Conservation (phyloP, 92 coral and sea anemone species). For the Phenganax subtilis region DNA sequence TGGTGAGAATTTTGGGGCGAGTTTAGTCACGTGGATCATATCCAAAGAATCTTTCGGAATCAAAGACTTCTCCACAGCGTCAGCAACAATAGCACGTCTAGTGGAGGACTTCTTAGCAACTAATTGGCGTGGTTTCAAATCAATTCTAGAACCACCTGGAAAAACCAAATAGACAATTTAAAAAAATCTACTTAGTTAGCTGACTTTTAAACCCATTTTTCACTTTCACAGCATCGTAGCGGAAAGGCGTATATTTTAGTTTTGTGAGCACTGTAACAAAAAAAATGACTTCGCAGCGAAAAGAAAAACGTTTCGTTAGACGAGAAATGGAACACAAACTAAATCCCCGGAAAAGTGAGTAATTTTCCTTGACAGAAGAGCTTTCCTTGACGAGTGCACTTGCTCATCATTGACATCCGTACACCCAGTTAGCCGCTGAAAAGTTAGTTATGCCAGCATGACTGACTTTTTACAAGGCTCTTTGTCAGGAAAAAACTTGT, state of each 20-base stretch:
- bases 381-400: too few species aligned
- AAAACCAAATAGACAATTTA: not conserved
- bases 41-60: conserved; percentile 27
- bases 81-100: not conserved
- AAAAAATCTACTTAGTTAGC: not conserved
- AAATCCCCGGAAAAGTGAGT: too few species aligned
- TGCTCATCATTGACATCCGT: too few species aligned
- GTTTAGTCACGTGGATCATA: conserved; percentile 14
- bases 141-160: not conserved
- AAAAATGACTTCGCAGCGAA: too few species aligned
- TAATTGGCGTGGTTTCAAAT: not conserved
- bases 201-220: not conserved
- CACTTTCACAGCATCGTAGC: not conserved
- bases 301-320: too few species aligned
- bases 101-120: not conserved
- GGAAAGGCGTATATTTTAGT: not conserved
- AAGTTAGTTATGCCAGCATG: too few species aligned
- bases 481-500: too few species aligned
- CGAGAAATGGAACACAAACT: too few species aligned
- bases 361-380: too few species aligned
- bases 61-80: conserved; percentile 11
- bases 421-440: too few species aligned
- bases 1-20: not conserved
- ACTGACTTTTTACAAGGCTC: too few species aligned
- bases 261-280: too few species aligned